Evolutionary conservation across 1,140 invertebrate species (phyloP), one percentile per base, ranked within the genome.

Genomic region (Megalonaias nervosa): DNA sequence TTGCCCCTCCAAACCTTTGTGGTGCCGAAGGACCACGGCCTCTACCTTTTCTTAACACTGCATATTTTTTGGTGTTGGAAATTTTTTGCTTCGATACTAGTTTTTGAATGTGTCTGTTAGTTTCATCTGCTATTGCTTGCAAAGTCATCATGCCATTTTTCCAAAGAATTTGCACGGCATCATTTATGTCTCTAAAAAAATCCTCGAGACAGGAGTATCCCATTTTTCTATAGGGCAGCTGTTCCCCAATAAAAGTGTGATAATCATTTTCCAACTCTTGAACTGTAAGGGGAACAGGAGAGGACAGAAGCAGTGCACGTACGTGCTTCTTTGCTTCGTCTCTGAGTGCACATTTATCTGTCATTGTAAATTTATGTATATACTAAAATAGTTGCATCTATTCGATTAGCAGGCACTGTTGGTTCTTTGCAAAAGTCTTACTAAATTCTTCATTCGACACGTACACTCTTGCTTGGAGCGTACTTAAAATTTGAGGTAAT

Each of bases 41-140:
- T 31, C 77, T 70, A 38, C 70, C 69, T 55, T 62, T 65, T 59
- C 74, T 67, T 59, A 77, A 78, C 15, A 81, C 80, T 6, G 82
- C 77, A 79, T 74, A 79, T 70, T 86, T 87, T 38, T 79, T 79
- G 31, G 81, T 83, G 65, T 84, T 78, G 2, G 77, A 58, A 12
- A 86, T 68, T 70, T 83, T 88, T 72, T 89, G 88, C 56, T 76
- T 83, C 0, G 85, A 81, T 16, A 89, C 88, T 23, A 89, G 59
- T 76, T 77, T 82, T 71, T 83, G 77, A 23, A 89, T 87, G 65
- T 89, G 85, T 58, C 77, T 55, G 14, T 87, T 89, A 17, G 81
- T 81, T 38, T 82, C 80, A 71, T 88, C 82, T 14, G 84, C 78
- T 14, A 84, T 81, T 1, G 79, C 84, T 65, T 68, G 80, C 14